phyloP scores from a whole-genome alignment of 2,797 vertebrate genomes.

The Streptopelia turtur region DNA sequence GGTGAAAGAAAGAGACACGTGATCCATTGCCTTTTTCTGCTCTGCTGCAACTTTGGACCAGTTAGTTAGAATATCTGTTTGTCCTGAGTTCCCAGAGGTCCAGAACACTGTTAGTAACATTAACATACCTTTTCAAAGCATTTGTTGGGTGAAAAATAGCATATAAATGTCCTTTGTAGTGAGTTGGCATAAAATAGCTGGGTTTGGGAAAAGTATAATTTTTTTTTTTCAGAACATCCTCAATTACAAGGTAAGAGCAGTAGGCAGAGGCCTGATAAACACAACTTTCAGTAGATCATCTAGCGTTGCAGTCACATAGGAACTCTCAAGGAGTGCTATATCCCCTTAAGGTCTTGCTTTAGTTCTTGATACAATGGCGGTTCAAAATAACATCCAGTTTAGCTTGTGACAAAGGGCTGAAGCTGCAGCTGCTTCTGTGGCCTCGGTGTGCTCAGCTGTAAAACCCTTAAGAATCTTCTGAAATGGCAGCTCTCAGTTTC shows the following conservation, averaged over 20 bases:
- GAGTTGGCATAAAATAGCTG: neutral
- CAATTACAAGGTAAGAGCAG: neutral
- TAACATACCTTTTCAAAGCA: neutral
- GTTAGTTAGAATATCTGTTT: neutral
- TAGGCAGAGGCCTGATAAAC: neutral
- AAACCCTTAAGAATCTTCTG: neutral
- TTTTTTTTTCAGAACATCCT: neutral
- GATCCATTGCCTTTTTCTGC: neutral
- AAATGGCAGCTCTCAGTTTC: neutral
- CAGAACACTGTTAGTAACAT: neutral
- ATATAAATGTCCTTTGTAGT: neutral
- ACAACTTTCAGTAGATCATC: neutral
- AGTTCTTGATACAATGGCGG: neutral
- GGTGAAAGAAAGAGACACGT: rapidly evolving
- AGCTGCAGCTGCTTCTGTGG: neutral
- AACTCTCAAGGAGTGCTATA: neutral
- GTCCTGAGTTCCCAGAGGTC: neutral
- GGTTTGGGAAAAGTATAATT: neutral
- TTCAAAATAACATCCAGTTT: neutral
- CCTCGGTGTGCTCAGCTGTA: neutral
- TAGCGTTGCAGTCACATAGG: neutral
- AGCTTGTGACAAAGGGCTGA: neutral
- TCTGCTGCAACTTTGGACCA: neutral
- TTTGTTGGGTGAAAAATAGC: neutral
- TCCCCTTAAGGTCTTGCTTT: neutral